A percentile compares a stretch with the other conserved stretches of the same genome.
phyloP scores from a whole-genome alignment of 2,888 invertebrate species.

The Drosophila suboccidentalis region DNA sequence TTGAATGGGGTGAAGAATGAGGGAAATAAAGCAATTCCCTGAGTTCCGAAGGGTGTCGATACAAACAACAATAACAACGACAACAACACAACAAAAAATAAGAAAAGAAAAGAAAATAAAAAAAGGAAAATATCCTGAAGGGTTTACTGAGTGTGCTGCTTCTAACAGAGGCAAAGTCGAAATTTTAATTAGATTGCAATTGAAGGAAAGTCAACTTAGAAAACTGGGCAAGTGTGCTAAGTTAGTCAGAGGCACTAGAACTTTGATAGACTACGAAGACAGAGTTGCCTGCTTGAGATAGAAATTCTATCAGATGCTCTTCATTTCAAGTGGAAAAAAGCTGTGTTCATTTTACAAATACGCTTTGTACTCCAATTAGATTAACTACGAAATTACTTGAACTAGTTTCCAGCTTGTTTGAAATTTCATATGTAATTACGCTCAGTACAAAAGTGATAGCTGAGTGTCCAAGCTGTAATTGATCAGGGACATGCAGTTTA shows the following conservation, averaged over 20 bases:
- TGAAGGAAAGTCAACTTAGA: slow-evolving; percentile 23
- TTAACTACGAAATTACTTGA: slow-evolving; percentile 33
- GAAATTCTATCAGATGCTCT: slow-evolving; percentile 28
- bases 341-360: slow-evolving; percentile 34
- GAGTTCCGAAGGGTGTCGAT: slow-evolving; percentile 35
- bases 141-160: slow-evolving; percentile 30
- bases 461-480: slow-evolving; percentile 1
- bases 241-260: slow-evolving; percentile 15
- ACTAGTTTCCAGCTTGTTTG: slow-evolving; percentile 9
- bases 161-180: slow-evolving; percentile 35
- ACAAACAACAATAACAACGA: slow-evolving; percentile 3
- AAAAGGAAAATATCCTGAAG: slow-evolving; percentile 29
- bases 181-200: slow-evolving; percentile 74
- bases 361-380: slow-evolving; percentile 35
- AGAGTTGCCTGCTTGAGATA: slow-evolving; percentile 6
- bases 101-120: neutral
- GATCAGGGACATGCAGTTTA: neutral
- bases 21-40: slow-evolving; percentile 30
- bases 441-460: neutral
- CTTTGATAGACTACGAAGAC: slow-evolving; percentile 30
- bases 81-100: slow-evolving; percentile 1
- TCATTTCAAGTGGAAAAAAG: slow-evolving; percentile 31
- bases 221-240: slow-evolving; percentile 36
- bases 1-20: slow-evolving; percentile 26
- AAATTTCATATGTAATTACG: slow-evolving; percentile 8